A percentile compares a stretch with the other conserved stretches of the same genome.
phyloP scores from a whole-genome alignment of 2,797 vertebrate species.

The Crenuchus spilurus region DNA sequence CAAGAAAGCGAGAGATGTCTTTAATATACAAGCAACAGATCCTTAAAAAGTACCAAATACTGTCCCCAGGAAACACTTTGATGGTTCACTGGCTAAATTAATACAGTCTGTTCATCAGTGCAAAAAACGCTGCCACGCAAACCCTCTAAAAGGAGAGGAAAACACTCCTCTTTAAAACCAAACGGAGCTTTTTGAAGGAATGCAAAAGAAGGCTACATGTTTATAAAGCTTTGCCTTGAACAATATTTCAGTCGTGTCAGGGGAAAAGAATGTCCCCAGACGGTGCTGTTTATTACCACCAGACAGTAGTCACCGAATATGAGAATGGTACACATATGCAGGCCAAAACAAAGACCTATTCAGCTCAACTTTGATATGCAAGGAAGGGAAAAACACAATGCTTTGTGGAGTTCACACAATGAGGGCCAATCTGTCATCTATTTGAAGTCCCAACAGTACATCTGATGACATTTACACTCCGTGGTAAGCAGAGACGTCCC shows the following conservation, averaged over 20 bases:
- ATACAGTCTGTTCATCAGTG: slow-evolving; percentile 28
- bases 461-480: slow-evolving; percentile 17
- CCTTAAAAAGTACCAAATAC: not conserved
- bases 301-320: slow-evolving; percentile 19
- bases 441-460: not conserved
- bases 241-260: slow-evolving; percentile 37
- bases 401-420: not conserved
- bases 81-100: not conserved
- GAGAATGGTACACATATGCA: slow-evolving; percentile 29
- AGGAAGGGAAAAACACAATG: slow-evolving; percentile 18
- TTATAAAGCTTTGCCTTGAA: slow-evolving; percentile 40
- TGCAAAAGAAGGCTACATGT: slow-evolving; percentile 14
- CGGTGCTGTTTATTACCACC: slow-evolving; percentile 32
- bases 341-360: slow-evolving; percentile 29
- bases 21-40: not conserved
- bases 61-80: not conserved
- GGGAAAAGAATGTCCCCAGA: slow-evolving; percentile 36
- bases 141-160: not conserved
- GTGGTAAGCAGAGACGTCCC: not conserved
- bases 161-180: slow-evolving; percentile 22
- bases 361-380: slow-evolving; percentile 16
- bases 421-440: slow-evolving; percentile 16
- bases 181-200: slow-evolving; percentile 9
- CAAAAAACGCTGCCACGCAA: not conserved
- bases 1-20: not conserved